Conservation (phyloP, 2,113 vertebrate species). For the Arizona elegans region DNA sequence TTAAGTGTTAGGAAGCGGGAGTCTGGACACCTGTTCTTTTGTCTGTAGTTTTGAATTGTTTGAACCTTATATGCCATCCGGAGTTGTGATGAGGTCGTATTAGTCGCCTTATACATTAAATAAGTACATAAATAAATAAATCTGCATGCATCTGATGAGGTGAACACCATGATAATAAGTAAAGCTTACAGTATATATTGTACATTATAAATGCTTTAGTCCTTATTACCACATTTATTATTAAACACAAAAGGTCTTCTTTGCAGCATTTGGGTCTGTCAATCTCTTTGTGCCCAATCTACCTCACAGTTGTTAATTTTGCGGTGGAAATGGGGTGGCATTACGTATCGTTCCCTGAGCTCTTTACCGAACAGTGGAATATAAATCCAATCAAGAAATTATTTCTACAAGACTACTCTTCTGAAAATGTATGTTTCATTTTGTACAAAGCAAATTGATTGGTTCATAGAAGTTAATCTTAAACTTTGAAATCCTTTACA, state of each 20-base stretch:
- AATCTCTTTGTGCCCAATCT: neutral
- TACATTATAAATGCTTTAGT: neutral
- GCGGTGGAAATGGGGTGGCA: neutral
- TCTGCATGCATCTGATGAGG: neutral
- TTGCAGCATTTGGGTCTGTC: neutral
- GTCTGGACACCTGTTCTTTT: neutral
- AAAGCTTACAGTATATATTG: neutral
- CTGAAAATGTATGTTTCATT: neutral
- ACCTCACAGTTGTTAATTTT: neutral
- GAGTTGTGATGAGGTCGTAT: neutral
- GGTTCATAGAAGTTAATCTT: neutral
- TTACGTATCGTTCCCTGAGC: neutral
- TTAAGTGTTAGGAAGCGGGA: neutral
- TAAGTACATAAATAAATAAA: neutral
- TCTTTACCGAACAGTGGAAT: neutral
- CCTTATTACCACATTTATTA: neutral
- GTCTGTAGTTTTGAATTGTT: neutral
- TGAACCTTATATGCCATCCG: neutral
- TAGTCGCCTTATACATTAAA: neutral
- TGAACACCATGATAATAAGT: neutral
- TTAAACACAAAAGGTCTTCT: neutral
- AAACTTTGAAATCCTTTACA: neutral
- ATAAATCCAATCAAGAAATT: neutral
- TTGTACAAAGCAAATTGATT: neutral
- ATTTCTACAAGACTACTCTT: neutral